Evolutionary conservation across 2,113 vertebrate species (phyloP).

Genomic region (Tachysurus vachellii): DNA sequence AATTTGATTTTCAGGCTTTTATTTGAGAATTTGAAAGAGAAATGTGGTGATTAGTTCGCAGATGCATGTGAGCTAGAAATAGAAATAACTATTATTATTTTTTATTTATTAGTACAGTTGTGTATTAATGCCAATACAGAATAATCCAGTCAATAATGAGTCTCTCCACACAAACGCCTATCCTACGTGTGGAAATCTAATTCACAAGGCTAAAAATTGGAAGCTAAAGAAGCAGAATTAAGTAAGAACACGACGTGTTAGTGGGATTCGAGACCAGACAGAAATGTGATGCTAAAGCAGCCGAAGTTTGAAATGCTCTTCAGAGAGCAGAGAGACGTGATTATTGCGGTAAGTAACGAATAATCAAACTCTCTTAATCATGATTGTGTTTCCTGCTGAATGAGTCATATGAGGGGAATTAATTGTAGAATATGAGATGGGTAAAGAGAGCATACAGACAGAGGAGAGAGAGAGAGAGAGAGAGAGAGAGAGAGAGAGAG

Average conservation of each 20-base stretch:
- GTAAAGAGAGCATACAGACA: not conserved
- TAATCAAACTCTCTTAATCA: not conserved
- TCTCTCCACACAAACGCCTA: no score
- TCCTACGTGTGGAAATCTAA: not conserved
- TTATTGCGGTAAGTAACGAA: not conserved
- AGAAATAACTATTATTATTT: not conserved
- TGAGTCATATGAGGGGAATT: not conserved
- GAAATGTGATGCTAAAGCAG: not conserved
- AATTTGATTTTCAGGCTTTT: not conserved
- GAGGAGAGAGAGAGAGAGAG: not conserved
- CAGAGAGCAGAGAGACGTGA: no score
- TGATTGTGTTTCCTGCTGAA: not conserved
- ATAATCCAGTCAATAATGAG: not conserved
- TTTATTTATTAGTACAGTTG: not conserved
- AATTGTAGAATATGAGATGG: not conserved
- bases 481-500: not conserved
- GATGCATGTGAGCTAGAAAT: not conserved
- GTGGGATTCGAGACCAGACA: not conserved
- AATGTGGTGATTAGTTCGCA: not conserved
- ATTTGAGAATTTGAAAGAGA: not conserved
- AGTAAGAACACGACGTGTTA: not conserved
- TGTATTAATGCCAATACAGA: not conserved
- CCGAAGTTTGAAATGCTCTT: not conserved
- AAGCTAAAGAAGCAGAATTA: not conserved
- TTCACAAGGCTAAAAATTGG: not conserved